Base-by-base conservation (phyloP, 2,888 invertebrate genomes). In the Strigamia transsilvanica region DNA sequence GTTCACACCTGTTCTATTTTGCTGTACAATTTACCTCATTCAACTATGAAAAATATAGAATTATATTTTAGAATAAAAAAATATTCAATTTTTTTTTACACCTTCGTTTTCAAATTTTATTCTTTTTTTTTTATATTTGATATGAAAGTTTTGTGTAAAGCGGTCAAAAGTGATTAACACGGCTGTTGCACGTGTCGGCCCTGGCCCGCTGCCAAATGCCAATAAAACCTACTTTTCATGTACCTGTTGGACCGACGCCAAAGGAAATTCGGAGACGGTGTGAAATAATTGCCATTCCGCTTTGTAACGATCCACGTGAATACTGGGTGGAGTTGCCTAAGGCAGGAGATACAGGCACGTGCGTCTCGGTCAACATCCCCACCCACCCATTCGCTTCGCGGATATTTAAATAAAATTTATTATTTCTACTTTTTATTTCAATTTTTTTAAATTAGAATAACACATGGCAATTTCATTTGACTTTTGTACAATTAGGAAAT, bases 291-390 rank as follows among this genome's bases (percentile, higher is more conserved):
- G 73, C 73, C 61, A 73, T 73, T n/a, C 73, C 73, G 23, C 27
- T 27, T 73, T 73, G 73, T 73, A 73, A n/a, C 73, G 27, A 73
- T 73, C 73, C 73, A 73, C 73, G 73, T 73, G 73, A 73, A 73
- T 73, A 73, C 27, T 73, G 73, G 73, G 73, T 73, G 73, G 73
- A 73, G 73, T 27, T 73, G 27, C 73, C 73, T 73, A 73, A 73
- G 73, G 73, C 73, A 73, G 73, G 73, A 73, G 73, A 73, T 73
- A 73, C 73, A 73, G 73, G 27, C 73, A 73, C 73, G 73, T 73
- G 73, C 73, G 73, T 73, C 73, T 73, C 73, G 73, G 73, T 73
- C 73, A 73, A 73, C 73, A 32, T 73, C 73, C 27, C 73, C 73
- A 27, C 32, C 73, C 73, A 73, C 73, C 7, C 15, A 73, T n/a